A percentile compares a stretch with the other conserved stretches of the same genome.
Evolutionary conservation across 2,888 invertebrate genomes (phyloP).

Genomic region (Lomographa bimaculata): DNA sequence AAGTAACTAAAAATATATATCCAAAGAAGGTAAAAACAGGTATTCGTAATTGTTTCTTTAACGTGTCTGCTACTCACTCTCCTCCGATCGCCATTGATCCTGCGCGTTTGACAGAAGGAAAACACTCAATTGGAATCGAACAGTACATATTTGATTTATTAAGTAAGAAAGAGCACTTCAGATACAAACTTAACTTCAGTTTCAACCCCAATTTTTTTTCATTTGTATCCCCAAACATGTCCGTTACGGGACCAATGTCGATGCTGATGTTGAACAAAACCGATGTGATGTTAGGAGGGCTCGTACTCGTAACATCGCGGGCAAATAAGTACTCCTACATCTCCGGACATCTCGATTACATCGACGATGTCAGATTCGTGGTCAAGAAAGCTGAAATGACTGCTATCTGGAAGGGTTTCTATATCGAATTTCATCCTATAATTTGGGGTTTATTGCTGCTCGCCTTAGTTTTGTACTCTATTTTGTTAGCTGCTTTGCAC

Average conservation of each 20-base stretch:
- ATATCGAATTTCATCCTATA: constrained; percentile 43
- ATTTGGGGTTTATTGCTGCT: constrained; percentile 47
- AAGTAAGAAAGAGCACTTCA: constrained; percentile 46
- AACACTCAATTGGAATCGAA: constrained; percentile 37
- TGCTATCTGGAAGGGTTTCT: constrained; percentile 45
- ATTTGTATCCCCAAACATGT: constrained; percentile 38
- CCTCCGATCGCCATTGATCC: constrained; percentile 52
- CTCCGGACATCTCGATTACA: constrained; percentile 41
- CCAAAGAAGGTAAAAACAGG: constrained; percentile 45
- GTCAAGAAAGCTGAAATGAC: constrained; percentile 43
- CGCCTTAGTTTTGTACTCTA: constrained; percentile 37
- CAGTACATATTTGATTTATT: constrained; percentile 46
- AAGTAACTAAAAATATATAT: constrained; percentile 35
- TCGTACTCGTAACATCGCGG: constrained; percentile 36
- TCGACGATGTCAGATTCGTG: constrained; percentile 47
- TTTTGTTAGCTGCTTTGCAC: constrained; percentile 34
- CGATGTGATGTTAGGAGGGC: constrained; percentile 41
- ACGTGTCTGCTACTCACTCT: constrained; percentile 44
- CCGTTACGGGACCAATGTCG: constrained; percentile 42
- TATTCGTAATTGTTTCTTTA: constrained; percentile 53
- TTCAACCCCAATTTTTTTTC: constrained; percentile 40
- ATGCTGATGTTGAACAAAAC: constrained; percentile 34
- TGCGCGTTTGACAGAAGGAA: constrained; percentile 1
- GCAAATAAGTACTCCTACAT: constrained; percentile 43
- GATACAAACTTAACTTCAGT: constrained; percentile 42